phyloP scores from a whole-genome alignment of 1,140 invertebrate species.

The Maniola jurtina region DNA sequence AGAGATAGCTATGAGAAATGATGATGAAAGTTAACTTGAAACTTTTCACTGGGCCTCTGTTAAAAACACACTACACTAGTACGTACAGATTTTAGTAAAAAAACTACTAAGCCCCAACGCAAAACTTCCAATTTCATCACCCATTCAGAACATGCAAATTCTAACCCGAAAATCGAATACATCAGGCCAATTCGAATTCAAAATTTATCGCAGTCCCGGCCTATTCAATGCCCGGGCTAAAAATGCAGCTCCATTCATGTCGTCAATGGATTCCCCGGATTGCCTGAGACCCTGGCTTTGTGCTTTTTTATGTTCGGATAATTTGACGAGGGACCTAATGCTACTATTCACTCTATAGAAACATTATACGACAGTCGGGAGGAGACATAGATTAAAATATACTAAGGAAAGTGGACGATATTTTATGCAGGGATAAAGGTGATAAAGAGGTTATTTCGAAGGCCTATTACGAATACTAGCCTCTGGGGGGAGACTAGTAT shows the following conservation, averaged over 20 bases:
- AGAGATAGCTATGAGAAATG: no score
- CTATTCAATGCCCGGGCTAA: constrained; percentile 20
- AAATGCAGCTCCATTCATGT: constrained; percentile 24
- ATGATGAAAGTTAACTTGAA: background rate
- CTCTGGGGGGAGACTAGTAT: no score
- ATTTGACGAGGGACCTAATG: constrained; percentile 25
- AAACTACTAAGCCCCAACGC: background rate
- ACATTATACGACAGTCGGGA: no score
- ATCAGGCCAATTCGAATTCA: constrained; percentile 20
- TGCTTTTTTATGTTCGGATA: constrained; percentile 16
- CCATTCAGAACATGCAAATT: constrained; percentile 21
- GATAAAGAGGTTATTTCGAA: no score
- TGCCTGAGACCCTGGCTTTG: constrained; percentile 13
- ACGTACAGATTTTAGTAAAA: background rate
- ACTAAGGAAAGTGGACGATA: no score
- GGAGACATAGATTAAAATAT: no score
- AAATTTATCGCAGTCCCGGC: constrained; percentile 19
- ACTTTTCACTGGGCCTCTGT: background rate
- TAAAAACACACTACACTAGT: background rate
- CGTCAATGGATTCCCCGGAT: constrained; percentile 16
- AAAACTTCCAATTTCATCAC: constrained; percentile 6
- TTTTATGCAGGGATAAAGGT: no score
- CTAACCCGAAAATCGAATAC: constrained; percentile 20
- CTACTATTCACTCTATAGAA: background rate
- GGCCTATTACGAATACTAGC: no score